These are phyloP conservation scores for Leucozona laternaria DNA, from an alignment of 2,888 invertebrate species.

Conservation along the genomic window DNA sequence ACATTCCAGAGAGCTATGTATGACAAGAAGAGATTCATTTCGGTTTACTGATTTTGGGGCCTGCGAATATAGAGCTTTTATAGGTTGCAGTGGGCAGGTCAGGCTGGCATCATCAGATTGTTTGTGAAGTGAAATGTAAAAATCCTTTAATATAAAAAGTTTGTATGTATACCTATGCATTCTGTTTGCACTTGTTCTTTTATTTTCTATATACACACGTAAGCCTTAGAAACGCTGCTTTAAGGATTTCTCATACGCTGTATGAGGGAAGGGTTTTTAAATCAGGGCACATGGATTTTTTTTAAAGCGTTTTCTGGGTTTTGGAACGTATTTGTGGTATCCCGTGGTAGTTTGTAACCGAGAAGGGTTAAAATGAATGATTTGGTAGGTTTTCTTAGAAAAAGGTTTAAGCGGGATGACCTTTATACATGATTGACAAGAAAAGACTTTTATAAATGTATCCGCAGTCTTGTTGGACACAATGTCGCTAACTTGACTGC, in stretches of 20 bases:
- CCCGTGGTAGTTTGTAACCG: not conserved
- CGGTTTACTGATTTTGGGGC: constrained; percentile 19
- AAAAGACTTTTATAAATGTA: too few relatives aligned
- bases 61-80: not conserved
- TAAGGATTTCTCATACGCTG: not conserved
- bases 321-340: not conserved
- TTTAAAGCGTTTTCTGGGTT: not conserved
- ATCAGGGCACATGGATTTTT: constrained; percentile 17
- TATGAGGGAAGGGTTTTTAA: not conserved
- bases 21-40: constrained; percentile 22
- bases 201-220: constrained; percentile 36
- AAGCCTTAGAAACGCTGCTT: constrained; percentile 42
- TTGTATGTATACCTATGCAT: not conserved
- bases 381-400: too few relatives aligned
- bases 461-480: too few relatives aligned
- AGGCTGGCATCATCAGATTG: not conserved
- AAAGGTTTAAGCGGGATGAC: too few relatives aligned
- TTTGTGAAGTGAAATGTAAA: constrained; percentile 46
- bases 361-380: too few relatives aligned
- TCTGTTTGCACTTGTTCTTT: constrained; percentile 36
- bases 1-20: constrained; percentile 6
- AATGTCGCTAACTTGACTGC: too few relatives aligned
- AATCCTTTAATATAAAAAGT: constrained; percentile 67
- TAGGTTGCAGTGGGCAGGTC: not conserved
- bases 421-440: too few relatives aligned